A percentile compares a stretch with the other conserved stretches of the same genome.
phyloP scores from a whole-genome alignment of 2,888 invertebrate genomes.

The Leptopterna dolabrata region DNA sequence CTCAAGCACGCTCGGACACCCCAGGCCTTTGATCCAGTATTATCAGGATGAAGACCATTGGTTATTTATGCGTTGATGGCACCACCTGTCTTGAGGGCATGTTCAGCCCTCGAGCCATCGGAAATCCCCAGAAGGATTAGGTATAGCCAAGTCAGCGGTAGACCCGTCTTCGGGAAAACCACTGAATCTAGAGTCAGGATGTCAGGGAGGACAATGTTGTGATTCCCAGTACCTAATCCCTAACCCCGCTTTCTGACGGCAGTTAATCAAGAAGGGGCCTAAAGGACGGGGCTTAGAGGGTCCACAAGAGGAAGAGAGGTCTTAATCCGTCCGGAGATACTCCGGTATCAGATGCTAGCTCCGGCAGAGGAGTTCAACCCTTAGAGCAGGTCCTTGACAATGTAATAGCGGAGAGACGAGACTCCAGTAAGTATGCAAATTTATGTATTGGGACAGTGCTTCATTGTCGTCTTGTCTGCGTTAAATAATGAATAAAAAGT shows the following conservation, averaged over 20 bases:
- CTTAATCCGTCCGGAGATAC: constrained; percentile 5
- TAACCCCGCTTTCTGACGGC: neutral
- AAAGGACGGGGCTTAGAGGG: neutral
- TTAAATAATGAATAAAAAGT: constrained; percentile 13
- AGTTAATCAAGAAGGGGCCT: neutral
- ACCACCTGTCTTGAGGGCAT: neutral
- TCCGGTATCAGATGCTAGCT: neutral
- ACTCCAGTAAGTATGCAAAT: neutral
- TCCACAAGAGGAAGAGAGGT: neutral
- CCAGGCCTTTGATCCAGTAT: too few species aligned
- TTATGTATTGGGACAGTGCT: constrained; percentile 12
- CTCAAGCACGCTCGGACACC: too few species aligned
- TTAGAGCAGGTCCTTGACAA: too few species aligned
- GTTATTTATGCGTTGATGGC: neutral
- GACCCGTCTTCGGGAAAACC: neutral
- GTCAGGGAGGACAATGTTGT: constrained; percentile 5
- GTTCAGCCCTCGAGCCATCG: neutral
- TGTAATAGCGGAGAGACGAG: too few species aligned
- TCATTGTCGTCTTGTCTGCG: neutral
- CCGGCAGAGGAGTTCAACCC: neutral
- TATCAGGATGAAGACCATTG: too few species aligned
- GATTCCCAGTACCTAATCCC: neutral
- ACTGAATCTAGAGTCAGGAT: neutral
- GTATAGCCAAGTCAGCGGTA: neutral
- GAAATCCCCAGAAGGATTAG: neutral